phyloP scores from a whole-genome alignment of 2,113 vertebrate species.

The Xiphorhynchus elegans region DNA sequence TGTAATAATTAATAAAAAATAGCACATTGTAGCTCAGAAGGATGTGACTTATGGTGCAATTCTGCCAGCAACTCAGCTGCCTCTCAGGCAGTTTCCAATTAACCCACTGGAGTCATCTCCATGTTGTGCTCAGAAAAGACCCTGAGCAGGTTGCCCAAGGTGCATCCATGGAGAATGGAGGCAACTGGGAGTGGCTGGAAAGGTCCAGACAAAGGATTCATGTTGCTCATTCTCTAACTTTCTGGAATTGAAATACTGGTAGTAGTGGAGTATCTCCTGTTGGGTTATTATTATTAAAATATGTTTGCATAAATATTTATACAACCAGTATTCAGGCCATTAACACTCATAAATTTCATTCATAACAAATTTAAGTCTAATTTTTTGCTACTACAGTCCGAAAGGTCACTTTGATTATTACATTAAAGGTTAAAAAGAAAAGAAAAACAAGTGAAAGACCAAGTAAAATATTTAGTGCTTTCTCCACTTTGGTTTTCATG shows the following conservation, averaged over 20 bases:
- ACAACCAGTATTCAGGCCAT: not conserved
- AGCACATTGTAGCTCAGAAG: not conserved
- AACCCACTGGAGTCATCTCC: not conserved
- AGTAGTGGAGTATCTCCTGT: not conserved
- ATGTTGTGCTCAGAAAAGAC: not conserved
- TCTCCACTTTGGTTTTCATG: not conserved
- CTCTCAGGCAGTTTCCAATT: not conserved
- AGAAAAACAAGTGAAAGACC: not conserved
- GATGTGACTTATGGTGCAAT: not conserved
- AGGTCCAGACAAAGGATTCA: not conserved
- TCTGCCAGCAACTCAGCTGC: conserved; percentile 13
- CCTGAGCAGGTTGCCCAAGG: not conserved
- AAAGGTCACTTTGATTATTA: not conserved
- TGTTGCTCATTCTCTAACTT: not conserved
- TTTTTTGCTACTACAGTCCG: not conserved
- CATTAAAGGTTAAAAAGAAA: not conserved
- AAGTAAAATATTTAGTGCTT: not conserved
- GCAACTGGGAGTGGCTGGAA: not conserved
- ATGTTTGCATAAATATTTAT: not conserved
- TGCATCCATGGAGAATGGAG: not conserved
- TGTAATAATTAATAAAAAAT: conserved; percentile 34
- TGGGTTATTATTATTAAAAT: not conserved
- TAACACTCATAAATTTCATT: not conserved
- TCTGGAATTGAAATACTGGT: not conserved
- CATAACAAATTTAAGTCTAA: not conserved